phyloP scores from a whole-genome alignment of 2,797 vertebrate genomes.

The Bucorvus abyssinicus region DNA sequence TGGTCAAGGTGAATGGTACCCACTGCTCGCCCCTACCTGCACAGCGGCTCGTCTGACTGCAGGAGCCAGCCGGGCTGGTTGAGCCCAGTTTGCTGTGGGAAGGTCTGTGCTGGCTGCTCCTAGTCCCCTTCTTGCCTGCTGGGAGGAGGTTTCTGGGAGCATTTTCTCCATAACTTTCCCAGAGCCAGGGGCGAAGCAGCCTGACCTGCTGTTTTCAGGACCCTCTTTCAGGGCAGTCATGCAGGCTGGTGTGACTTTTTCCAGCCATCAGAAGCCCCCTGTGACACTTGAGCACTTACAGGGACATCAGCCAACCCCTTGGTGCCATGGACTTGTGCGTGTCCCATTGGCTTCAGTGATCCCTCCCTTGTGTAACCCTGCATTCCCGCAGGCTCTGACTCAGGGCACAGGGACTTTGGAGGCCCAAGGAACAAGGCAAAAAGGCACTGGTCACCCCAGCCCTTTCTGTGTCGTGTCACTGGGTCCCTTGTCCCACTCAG shows the following conservation, averaged over 20 bases:
- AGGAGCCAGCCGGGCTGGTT: too few relatives aligned
- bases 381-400: neutral
- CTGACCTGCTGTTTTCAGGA: neutral
- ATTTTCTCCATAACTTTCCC: neutral
- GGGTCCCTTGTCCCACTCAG: too few relatives aligned
- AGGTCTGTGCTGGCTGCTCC: too few relatives aligned
- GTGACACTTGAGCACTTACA: neutral
- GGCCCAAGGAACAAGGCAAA: neutral
- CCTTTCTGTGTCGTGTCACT: too few relatives aligned
- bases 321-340: neutral
- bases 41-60: too few relatives aligned
- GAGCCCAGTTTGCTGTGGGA: too few relatives aligned
- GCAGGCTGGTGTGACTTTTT: neutral
- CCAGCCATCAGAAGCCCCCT: neutral
- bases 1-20: neutral
- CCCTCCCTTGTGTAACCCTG: too few relatives aligned
- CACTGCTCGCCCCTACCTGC: too few relatives aligned
- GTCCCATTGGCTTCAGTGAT: neutral
- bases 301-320: neutral
- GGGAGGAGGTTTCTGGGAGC: too few relatives aligned
- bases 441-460: too few relatives aligned
- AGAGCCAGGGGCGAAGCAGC: accelerated
- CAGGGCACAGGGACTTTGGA: neutral
- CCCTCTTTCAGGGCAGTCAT: neutral
- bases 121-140: too few relatives aligned